A percentile compares a stretch with the other conserved stretches of the same genome.
phyloP scores from a whole-genome alignment of 2,888 invertebrate species.

The Thumatha senex region DNA sequence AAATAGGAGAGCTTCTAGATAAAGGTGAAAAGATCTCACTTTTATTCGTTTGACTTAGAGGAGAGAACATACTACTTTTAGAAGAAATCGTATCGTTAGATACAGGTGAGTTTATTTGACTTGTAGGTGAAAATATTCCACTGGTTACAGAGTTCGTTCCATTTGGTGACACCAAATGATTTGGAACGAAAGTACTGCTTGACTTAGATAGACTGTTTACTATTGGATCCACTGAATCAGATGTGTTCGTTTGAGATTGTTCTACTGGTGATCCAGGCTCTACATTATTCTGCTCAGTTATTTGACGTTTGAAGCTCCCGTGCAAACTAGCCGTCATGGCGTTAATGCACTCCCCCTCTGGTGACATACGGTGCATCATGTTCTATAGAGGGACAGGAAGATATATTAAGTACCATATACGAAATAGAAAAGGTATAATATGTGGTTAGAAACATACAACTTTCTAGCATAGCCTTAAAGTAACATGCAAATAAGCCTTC shows the following conservation, averaged over 20 bases:
- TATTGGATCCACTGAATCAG: slow-evolving; percentile 68
- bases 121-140: slow-evolving; percentile 80
- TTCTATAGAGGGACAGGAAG: slow-evolving; percentile 82
- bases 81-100: slow-evolving; percentile 81
- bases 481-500: slow-evolving; percentile 43
- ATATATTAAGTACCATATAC: slow-evolving; percentile 41
- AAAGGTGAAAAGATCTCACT: slow-evolving; percentile 77
- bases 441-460: slow-evolving; percentile 46
- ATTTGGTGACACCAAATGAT: slow-evolving; percentile 76
- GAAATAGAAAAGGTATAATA: slow-evolving; percentile 33
- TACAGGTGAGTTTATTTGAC: slow-evolving; percentile 80
- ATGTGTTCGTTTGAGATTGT: slow-evolving; percentile 71
- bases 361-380: slow-evolving; percentile 87
- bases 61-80: slow-evolving; percentile 80
- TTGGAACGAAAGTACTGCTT: slow-evolving; percentile 65
- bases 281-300: slow-evolving; percentile 70
- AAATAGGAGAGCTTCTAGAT: slow-evolving; percentile 76
- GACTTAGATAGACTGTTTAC: slow-evolving; percentile 72
- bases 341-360: slow-evolving; percentile 86
- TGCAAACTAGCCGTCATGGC: slow-evolving; percentile 86
- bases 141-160: slow-evolving; percentile 80
- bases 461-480: slow-evolving; percentile 24
- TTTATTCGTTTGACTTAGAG: slow-evolving; percentile 78
- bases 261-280: slow-evolving; percentile 73
- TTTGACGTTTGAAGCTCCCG: slow-evolving; percentile 85